These are phyloP conservation scores for Bradysia coprophila DNA, from an alignment of 1,140 invertebrate genomes.

Conservation along the genomic window DNA sequence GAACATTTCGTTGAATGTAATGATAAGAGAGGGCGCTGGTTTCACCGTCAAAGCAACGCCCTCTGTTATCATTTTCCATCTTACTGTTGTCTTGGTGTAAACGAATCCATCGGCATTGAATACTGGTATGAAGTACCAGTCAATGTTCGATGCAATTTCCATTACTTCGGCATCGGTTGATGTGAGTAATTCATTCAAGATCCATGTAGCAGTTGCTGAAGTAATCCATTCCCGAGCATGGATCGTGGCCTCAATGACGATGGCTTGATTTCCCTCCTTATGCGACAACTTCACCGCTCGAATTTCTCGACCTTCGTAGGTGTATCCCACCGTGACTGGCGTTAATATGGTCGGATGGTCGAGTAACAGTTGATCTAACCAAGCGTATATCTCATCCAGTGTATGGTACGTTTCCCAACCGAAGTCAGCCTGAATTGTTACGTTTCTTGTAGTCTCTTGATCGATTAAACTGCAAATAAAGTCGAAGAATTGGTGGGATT, in stretches of 20 bases:
- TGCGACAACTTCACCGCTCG: slow-evolving; percentile 38
- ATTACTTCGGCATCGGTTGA: too few species aligned
- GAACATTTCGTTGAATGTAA: not conserved
- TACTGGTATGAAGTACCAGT: slow-evolving; percentile 35
- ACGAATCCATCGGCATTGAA: slow-evolving; percentile 48
- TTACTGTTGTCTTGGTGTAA: slow-evolving; percentile 30
- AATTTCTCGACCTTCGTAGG: slow-evolving; percentile 37
- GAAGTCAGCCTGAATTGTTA: too few species aligned
- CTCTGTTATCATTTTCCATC: slow-evolving; percentile 2
- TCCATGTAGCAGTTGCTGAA: too few species aligned
- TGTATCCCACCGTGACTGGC: slow-evolving; percentile 27
- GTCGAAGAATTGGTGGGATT: too few species aligned
- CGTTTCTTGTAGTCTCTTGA: slow-evolving; percentile 5
- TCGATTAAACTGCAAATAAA: too few species aligned
- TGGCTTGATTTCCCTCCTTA: slow-evolving; percentile 35
- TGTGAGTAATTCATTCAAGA: too few species aligned
- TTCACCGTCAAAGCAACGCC: not conserved
- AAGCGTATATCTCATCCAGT: slow-evolving; percentile 21
- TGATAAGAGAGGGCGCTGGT: not conserved
- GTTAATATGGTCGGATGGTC: slow-evolving; percentile 25
- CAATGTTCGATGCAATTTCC: too few species aligned
- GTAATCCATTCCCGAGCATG: too few species aligned
- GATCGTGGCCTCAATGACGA: too few species aligned
- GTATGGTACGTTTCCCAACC: slow-evolving; percentile 31
- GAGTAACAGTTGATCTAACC: slow-evolving; percentile 25